Percentiles rank a stretch among this genome's conserved stretches.
These are phyloP conservation scores for Labeo calbasu DNA, from an alignment of 2,797 vertebrate genomes.

Conservation along the genomic window DNA sequence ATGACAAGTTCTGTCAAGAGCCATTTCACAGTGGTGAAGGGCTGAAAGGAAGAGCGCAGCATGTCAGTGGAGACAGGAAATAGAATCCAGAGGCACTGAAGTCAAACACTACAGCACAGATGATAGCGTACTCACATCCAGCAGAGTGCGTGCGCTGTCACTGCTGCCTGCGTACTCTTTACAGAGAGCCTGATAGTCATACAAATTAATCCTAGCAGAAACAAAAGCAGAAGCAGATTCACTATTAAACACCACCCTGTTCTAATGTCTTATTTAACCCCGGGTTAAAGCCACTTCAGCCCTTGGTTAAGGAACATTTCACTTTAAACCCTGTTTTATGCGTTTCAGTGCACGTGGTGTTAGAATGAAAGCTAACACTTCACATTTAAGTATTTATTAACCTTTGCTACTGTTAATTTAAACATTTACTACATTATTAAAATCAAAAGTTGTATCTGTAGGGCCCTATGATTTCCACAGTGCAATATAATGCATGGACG, in stretches of 20 bases:
- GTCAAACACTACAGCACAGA: conserved; percentile 7
- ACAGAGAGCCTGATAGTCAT: conserved; percentile 97
- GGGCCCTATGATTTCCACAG: too few species aligned
- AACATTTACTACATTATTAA: neutral
- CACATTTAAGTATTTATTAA: neutral
- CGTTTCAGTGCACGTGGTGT: neutral
- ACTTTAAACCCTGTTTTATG: neutral
- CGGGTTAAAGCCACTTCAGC: neutral
- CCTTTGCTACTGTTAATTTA: neutral
- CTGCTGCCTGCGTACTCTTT: conserved; percentile 92
- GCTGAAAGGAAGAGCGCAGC: conserved; percentile 76
- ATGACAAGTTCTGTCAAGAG: conserved; percentile 94
- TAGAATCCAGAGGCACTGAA: conserved; percentile 34
- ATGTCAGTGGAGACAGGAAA: conserved; percentile 25
- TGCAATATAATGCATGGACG: too few species aligned
- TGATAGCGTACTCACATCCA: conserved; percentile 85
- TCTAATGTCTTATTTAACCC: neutral
- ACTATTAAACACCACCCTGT: neutral
- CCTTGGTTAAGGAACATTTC: neutral
- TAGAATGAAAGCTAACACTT: neutral
- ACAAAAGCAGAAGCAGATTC: conserved; percentile 59
- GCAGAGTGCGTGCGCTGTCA: conserved; percentile 85
- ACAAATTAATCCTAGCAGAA: conserved; percentile 87
- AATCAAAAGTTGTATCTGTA: neutral
- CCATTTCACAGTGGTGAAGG: conserved; percentile 93